These are phyloP conservation scores for Triops cancriformis DNA, from an alignment of 1,140 invertebrate genomes.

Conservation along the genomic window DNA sequence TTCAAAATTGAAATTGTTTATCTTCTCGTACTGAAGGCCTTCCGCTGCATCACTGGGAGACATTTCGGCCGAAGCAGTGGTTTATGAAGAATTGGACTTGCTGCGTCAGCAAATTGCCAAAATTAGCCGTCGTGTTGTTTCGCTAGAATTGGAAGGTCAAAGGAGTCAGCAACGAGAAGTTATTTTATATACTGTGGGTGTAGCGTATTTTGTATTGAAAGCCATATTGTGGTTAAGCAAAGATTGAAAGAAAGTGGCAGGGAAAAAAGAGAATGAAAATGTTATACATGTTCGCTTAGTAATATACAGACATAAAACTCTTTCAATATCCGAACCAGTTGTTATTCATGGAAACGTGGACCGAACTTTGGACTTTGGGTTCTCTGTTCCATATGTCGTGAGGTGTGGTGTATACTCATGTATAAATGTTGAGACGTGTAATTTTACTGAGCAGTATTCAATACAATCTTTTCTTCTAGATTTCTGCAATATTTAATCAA, in stretches of 20 bases:
- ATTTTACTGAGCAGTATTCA: constrained; percentile 4
- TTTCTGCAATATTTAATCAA: background rate
- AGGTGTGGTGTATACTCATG: background rate
- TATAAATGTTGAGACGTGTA: background rate
- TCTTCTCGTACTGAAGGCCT: background rate
- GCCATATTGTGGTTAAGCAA: background rate
- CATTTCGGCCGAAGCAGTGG: background rate
- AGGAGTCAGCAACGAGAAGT: background rate
- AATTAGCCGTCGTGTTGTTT: background rate
- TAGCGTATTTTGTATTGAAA: background rate
- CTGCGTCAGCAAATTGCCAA: background rate
- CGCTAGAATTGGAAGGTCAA: background rate
- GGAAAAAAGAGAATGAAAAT: no score
- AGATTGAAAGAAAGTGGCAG: background rate
- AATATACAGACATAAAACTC: no score
- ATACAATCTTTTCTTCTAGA: background rate
- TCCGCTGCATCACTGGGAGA: background rate
- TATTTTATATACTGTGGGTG: background rate
- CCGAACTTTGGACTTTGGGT: background rate
- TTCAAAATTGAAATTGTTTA: no score
- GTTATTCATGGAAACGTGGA: no score
- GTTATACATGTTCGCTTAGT: no score
- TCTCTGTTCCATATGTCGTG: background rate
- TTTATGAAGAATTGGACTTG: background rate
- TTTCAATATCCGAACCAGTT: no score